Conservation (phyloP, 2,888 invertebrate species). For the Apamea monoglypha region DNA sequence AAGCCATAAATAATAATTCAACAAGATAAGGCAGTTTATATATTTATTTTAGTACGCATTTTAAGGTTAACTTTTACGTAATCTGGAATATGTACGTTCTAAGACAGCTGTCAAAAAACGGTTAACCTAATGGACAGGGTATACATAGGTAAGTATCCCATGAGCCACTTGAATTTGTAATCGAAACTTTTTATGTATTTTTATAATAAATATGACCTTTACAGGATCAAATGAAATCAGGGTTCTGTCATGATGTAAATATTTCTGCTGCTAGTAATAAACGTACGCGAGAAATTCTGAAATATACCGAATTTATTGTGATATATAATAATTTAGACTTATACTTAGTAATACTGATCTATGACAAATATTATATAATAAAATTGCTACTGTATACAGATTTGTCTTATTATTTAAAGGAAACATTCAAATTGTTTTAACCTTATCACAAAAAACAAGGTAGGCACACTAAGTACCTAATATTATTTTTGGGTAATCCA, state of each 20-base stretch:
- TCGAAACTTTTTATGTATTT: not conserved
- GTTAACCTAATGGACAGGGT: too few relatives aligned
- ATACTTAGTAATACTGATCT: conserved; percentile 51
- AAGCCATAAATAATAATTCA: too few relatives aligned
- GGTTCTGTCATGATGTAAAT: conserved; percentile 37
- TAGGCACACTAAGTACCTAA: not conserved
- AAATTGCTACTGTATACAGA: conserved; percentile 68
- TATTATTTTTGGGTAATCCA: too few relatives aligned
- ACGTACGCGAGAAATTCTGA: conserved; percentile 51
- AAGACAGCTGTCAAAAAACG: too few relatives aligned
- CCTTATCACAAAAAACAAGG: not conserved
- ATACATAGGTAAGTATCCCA: not conserved
- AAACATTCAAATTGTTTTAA: not conserved
- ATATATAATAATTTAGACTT: conserved; percentile 60
- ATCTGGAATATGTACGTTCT: too few relatives aligned
- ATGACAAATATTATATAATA: conserved; percentile 65
- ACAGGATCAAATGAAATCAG: not conserved
- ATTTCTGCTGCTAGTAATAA: conserved; percentile 24
- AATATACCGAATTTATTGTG: conserved; percentile 69
- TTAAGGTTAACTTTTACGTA: too few relatives aligned
- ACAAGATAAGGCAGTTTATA: too few relatives aligned
- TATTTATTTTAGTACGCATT: too few relatives aligned
- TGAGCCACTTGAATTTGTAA: not conserved
- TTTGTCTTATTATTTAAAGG: conserved; percentile 44
- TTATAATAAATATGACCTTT: not conserved